A percentile compares a stretch with the other conserved stretches of the same genome.
These are phyloP conservation scores for Caenorhabditis sp. DNA, from an alignment of 2,888 invertebrate genomes.

Conservation along the genomic window DNA sequence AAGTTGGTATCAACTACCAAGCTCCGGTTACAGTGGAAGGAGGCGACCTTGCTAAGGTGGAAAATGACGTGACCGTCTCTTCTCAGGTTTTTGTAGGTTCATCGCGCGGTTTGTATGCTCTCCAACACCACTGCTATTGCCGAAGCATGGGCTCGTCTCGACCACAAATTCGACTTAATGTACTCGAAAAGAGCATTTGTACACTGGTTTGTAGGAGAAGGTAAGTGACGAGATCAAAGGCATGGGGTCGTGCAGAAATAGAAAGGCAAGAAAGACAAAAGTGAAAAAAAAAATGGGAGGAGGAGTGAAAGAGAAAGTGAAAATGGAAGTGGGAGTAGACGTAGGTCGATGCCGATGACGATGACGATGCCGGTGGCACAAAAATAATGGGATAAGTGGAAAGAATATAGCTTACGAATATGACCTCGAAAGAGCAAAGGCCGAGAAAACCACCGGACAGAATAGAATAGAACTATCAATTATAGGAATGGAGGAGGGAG, in stretches of 20 bases:
- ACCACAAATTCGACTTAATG: constrained; percentile 86
- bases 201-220: constrained; percentile 74
- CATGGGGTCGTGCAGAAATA: not conserved
- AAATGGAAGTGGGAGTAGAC: no score
- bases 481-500: constrained; percentile 77
- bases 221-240: constrained; percentile 20
- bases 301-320: no score
- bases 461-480: constrained; percentile 9
- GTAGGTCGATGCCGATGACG: no score
- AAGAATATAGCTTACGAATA: constrained; percentile 6
- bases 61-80: no score
- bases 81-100: constrained; percentile 78
- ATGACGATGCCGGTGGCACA: no score
- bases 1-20: constrained; percentile 86
- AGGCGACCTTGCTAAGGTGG: constrained; percentile 88
- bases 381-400: constrained; percentile 17
- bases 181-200: constrained; percentile 75
- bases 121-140: constrained; percentile 94
- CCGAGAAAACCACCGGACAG: no score
- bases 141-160: constrained; percentile 89
- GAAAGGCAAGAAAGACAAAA: not conserved
- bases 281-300: not conserved
- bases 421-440: constrained; percentile 77
- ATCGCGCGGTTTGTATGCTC: constrained; percentile 89
- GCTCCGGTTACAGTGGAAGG: constrained; percentile 91